phyloP scores from a whole-genome alignment of 2,113 vertebrate species.

The Pteropus alecto region DNA sequence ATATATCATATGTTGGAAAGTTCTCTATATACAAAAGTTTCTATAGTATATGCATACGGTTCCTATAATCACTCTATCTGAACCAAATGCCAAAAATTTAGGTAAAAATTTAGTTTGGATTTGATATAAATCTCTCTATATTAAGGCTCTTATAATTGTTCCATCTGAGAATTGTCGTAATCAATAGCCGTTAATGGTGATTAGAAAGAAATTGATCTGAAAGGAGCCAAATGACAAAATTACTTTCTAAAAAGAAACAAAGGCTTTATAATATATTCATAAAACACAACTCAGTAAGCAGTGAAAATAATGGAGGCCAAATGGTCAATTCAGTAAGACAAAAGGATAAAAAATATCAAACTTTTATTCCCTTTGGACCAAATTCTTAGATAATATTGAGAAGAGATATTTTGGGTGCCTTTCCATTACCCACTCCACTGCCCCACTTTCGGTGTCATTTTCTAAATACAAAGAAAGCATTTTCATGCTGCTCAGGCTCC shows the following conservation, averaged over 20 bases:
- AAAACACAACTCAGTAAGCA: neutral
- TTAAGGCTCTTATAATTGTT: neutral
- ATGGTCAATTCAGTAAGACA: neutral
- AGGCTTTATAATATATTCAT: slow-evolving; percentile 29
- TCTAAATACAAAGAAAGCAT: neutral
- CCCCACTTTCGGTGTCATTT: neutral
- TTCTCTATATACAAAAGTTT: neutral
- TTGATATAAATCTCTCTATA: slow-evolving; percentile 12
- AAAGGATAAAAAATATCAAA: neutral
- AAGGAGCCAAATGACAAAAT: slow-evolving; percentile 47
- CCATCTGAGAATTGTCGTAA: neutral
- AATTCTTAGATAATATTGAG: neutral
- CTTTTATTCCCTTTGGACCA: neutral
- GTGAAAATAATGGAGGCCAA: neutral
- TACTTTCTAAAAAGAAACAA: slow-evolving; percentile 50
- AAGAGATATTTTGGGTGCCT: neutral
- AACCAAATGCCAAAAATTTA: slow-evolving; percentile 24
- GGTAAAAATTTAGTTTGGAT: slow-evolving; percentile 5
- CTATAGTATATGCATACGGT: neutral
- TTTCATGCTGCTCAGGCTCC: neutral
- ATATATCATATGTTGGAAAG: neutral
- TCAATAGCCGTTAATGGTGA: slow-evolving; percentile 39
- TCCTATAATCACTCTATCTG: slow-evolving; percentile 5
- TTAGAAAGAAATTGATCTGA: slow-evolving; percentile 32
- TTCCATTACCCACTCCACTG: neutral